Percentiles rank a stretch among this genome's conserved stretches.
Evolutionary conservation across 2,797 vertebrate species (phyloP).

Genomic region (Hoplostethus mediterraneus): DNA sequence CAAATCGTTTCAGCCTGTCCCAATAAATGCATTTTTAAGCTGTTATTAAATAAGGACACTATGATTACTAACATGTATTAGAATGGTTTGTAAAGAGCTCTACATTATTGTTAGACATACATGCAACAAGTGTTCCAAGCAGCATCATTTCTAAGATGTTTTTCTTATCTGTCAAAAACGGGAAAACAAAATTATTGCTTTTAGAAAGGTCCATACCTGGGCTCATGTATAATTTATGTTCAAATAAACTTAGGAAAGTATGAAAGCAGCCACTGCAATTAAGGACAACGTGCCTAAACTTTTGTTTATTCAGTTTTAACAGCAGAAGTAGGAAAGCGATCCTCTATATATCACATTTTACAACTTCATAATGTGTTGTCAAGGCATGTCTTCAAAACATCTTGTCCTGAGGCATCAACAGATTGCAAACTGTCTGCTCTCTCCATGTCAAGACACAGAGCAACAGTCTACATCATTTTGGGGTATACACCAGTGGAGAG

Average conservation of each 20-base stretch:
- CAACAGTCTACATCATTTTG: constrained; percentile 22
- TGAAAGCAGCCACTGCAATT: background rate
- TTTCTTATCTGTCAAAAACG: background rate
- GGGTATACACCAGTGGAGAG: constrained; percentile 29
- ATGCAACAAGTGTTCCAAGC: background rate
- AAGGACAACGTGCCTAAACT: background rate
- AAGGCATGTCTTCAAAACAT: background rate
- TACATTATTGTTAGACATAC: background rate
- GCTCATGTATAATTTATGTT: no score
- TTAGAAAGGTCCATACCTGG: no score
- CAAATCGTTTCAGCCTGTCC: background rate
- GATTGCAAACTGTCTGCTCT: background rate
- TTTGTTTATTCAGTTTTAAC: no score
- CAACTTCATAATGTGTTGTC: no score
- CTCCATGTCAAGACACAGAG: background rate
- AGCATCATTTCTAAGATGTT: background rate
- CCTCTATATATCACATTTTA: no score
- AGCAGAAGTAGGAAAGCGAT: no score
- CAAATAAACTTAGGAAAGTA: no score
- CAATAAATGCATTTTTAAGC: background rate
- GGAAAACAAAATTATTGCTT: background rate
- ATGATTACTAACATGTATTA: background rate
- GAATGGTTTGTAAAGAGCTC: background rate
- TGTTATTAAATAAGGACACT: background rate
- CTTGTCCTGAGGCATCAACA: background rate